Base-by-base conservation (phyloP, 2,888 invertebrate genomes). In the Syritta pipiens region DNA sequence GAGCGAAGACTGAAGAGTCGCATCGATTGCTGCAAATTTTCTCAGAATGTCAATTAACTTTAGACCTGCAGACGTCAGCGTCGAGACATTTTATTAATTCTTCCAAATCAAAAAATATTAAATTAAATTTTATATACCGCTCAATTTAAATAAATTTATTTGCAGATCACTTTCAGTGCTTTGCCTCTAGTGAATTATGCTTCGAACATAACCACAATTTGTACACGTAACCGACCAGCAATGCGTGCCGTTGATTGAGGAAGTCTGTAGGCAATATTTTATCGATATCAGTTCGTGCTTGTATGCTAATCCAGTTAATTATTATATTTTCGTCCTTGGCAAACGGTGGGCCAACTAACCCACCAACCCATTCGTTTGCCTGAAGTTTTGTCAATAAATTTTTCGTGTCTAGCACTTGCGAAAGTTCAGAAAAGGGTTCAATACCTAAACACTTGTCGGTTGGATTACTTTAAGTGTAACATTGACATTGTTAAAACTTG, bases 371-470 rank as follows among this genome's bases (percentile, higher is more conserved):
- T 46, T 26, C 20, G 10, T 71, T 14, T 60, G 17, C 24, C 32
- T 35, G 46, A 79, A 55, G 79, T 79, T 79, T 79, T 74, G 57
- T 79, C 79, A 74, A 79, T 79, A 74, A 74, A 74, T 62, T 60
- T 32, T 32, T 30, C 48, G 30, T 48, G n/a, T n/a, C n/a, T 57
- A 60, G 46, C 55, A 26, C 22, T 19, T 55, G 35, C 9, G 12
- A 19, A 51, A 12, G 20, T 24, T 17, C 3, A 40, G n/a, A n/a
- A 49, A 57, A 44, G 51, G 46, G 69, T 32, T 30, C 28, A n/a
- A n/a, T n/a, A n/a, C n/a, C 1, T 28, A 5, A 12, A 22, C 35
- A 44, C 24, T 59, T 48, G 9, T 10, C 49, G 35, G 6, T 30
- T 30, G 2, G 28, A 26, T 48, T 49, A 12, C 26, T 10, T 62